Conservation (phyloP, 2,888 invertebrate species). For the Drepana falcataria region DNA sequence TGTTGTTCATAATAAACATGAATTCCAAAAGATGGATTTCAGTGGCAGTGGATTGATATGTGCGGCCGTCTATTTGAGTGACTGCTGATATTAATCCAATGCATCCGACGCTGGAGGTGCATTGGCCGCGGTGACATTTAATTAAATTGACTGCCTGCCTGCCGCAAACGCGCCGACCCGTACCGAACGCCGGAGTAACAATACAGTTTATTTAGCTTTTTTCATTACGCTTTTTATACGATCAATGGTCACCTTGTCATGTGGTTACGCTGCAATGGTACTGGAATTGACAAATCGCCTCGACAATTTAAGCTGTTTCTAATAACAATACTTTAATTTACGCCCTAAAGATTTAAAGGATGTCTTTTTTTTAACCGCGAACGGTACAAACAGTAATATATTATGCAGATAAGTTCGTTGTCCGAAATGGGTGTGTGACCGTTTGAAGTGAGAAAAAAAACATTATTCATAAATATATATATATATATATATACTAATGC, state of each 20-base stretch:
- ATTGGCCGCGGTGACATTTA: constrained; percentile 62
- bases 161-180: constrained; percentile 45
- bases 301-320: too few relatives aligned
- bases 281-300: too few relatives aligned
- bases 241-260: neutral
- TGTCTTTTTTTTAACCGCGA: too few relatives aligned
- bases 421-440: too few relatives aligned
- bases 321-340: too few relatives aligned
- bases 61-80: constrained; percentile 34
- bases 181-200: constrained; percentile 18
- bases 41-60: constrained; percentile 25
- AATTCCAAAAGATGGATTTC: constrained; percentile 19
- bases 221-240: neutral
- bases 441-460: too few relatives aligned
- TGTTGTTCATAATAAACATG: constrained; percentile 4
- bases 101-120: constrained; percentile 42
- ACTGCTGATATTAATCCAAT: constrained; percentile 47
- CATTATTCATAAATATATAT: too few relatives aligned
- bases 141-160: constrained; percentile 57
- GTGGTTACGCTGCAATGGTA: too few relatives aligned
- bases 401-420: too few relatives aligned
- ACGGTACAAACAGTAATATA: too few relatives aligned
- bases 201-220: neutral
- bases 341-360: too few relatives aligned
- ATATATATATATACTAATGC: too few relatives aligned